These are phyloP conservation scores for Rutpela maculata DNA, from an alignment of 2,888 invertebrate species.

Conservation along the genomic window DNA sequence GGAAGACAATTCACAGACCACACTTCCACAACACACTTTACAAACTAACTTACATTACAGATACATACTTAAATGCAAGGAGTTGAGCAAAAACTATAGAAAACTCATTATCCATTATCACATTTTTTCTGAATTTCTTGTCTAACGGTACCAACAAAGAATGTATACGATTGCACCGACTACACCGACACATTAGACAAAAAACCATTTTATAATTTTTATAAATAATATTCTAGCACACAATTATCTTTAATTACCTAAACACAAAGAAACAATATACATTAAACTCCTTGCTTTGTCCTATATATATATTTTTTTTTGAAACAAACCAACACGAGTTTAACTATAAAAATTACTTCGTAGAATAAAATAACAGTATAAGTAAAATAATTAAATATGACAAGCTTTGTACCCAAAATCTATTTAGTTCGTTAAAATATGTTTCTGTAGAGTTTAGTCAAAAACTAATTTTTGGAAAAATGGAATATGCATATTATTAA, in stretches of 20 bases:
- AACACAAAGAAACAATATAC: constrained; percentile 34
- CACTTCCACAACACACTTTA: constrained; percentile 64
- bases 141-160: constrained; percentile 44
- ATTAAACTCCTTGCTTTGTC: constrained; percentile 42
- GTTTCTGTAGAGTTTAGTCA: neutral
- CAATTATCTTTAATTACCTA: constrained; percentile 34
- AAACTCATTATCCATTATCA: constrained; percentile 64
- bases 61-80: constrained; percentile 65
- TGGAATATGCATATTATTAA: neutral
- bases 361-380: constrained; percentile 19
- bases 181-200: constrained; percentile 44
- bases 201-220: constrained; percentile 55
- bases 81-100: constrained; percentile 64
- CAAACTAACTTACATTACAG: constrained; percentile 63
- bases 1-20: constrained; percentile 66
- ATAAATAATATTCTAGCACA: constrained; percentile 54
- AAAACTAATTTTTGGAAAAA: neutral
- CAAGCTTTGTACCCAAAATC: constrained; percentile 29
- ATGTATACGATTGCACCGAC: constrained; percentile 34
- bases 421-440: neutral
- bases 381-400: constrained; percentile 25
- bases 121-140: constrained; percentile 61
- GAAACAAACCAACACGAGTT: constrained; percentile 34
- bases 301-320: constrained; percentile 32
- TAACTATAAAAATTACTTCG: constrained; percentile 28